Conservation (phyloP, 2,113 vertebrate species). For the Tachysurus fulvidraco region DNA sequence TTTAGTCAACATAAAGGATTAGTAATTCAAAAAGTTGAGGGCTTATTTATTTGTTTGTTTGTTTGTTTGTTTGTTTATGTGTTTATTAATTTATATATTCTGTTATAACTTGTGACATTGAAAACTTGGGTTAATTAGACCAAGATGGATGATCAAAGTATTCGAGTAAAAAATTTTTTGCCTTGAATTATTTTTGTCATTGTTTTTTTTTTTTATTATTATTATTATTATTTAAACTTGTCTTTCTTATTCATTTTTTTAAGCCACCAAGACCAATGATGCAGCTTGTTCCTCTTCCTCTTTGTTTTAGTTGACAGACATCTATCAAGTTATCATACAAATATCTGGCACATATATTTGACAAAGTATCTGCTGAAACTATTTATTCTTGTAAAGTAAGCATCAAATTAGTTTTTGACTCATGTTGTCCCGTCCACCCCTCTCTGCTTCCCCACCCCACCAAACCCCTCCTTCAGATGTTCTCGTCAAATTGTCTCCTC, state of each 20-base stretch:
- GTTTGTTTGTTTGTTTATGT: neutral
- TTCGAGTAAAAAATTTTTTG: neutral
- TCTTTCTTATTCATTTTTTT: neutral
- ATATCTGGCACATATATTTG: slow-evolving; percentile 53
- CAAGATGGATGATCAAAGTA: neutral
- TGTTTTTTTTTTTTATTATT: neutral
- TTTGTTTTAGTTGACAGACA: slow-evolving; percentile 53
- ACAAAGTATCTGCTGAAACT: slow-evolving; percentile 51
- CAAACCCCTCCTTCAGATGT: slow-evolving; percentile 51
- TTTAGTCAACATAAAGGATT: neutral
- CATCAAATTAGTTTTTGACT: slow-evolving; percentile 61
- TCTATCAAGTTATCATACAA: slow-evolving; percentile 53
- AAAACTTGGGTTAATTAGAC: neutral
- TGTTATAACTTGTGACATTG: neutral
- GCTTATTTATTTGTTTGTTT: neutral
- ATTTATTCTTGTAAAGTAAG: slow-evolving; percentile 57
- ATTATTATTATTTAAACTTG: neutral
- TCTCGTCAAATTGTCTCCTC: slow-evolving; percentile 68
- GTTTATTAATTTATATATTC: neutral
- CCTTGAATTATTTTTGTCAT: neutral
- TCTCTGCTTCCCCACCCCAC: neutral
- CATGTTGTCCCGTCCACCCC: slow-evolving; percentile 47
- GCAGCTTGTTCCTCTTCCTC: slow-evolving; percentile 29
- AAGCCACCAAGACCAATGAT: slow-evolving; percentile 1
- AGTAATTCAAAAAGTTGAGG: neutral